A percentile compares a stretch with the other conserved stretches of the same genome.
Conservation (phyloP, 2,888 invertebrate genomes). For the Cryptophagus acutangulus region DNA sequence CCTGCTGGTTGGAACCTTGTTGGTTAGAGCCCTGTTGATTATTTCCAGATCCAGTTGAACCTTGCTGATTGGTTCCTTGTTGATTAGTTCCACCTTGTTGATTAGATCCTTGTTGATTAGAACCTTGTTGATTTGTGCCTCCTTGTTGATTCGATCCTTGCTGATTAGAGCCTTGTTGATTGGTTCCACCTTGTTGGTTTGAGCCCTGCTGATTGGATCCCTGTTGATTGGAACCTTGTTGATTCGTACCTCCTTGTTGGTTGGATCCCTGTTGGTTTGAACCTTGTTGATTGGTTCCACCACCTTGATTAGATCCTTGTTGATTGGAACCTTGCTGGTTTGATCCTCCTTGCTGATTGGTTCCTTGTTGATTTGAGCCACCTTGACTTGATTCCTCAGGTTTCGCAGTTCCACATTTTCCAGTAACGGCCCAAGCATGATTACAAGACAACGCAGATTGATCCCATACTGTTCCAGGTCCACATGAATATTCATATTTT, state of each 20-base stretch:
- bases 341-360: constrained; percentile 2
- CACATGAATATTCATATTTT: constrained; percentile 68
- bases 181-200: constrained; percentile 17
- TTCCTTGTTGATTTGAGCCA: constrained; percentile 2
- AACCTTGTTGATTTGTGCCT: constrained; percentile 21
- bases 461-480: constrained; percentile 75
- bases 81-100: constrained; percentile 20
- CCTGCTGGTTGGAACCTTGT: constrained; percentile 18
- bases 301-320: constrained; percentile 10
- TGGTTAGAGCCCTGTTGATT: constrained; percentile 22
- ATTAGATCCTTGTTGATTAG: constrained; percentile 18
- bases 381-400: neutral
- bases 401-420: constrained; percentile 27
- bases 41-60: constrained; percentile 17
- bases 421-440: constrained; percentile 57
- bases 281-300: constrained; percentile 16
- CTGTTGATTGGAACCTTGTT: constrained; percentile 12
- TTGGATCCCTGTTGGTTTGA: too few relatives aligned
- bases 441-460: constrained; percentile 63
- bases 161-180: constrained; percentile 14
- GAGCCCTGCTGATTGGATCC: neutral
- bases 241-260: too few relatives aligned
- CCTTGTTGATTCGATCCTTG: constrained; percentile 17
- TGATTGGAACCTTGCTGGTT: too few relatives aligned
- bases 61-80: constrained; percentile 22